Evolutionary conservation across 2,113 vertebrate species (phyloP).

Genomic region (Syngnathus typhle): DNA sequence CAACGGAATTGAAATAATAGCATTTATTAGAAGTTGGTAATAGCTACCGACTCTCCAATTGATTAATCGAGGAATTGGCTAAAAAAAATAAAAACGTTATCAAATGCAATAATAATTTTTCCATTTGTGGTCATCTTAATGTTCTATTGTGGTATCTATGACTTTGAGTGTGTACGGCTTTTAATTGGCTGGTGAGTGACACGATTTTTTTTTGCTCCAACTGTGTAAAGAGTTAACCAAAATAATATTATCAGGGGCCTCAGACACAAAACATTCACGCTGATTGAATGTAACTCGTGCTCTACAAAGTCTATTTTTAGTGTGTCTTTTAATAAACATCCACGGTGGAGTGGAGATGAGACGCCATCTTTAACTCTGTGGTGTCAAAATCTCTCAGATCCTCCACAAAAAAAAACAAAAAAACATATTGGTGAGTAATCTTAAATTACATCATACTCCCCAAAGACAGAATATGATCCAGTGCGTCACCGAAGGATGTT

Average conservation of each 20-base stretch:
- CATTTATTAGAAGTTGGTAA: too few relatives aligned
- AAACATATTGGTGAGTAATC: constrained; percentile 45
- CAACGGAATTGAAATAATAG: background rate
- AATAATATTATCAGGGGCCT: background rate
- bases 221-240: background rate
- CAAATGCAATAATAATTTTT: too few relatives aligned
- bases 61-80: too few relatives aligned
- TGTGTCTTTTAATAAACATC: constrained; percentile 23
- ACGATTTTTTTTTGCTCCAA: too few relatives aligned
- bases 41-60: too few relatives aligned
- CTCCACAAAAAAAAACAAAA: constrained; percentile 11
- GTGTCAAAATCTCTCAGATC: constrained; percentile 18
- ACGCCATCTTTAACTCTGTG: constrained; percentile 12
- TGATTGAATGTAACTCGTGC: constrained; percentile 3
- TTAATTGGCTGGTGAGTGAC: too few relatives aligned
- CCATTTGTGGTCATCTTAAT: too few relatives aligned
- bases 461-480: constrained; percentile 43
- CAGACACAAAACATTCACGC: background rate
- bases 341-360: constrained; percentile 34
- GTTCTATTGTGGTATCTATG: too few relatives aligned
- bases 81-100: too few relatives aligned
- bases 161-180: too few relatives aligned
- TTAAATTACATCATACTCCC: constrained; percentile 43
- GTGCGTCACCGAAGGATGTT: constrained; percentile 40
- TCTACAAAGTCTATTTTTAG: constrained; percentile 31